Conservation (phyloP, 2,797 vertebrate species). For the Acrossocheilus wenchowensis region DNA sequence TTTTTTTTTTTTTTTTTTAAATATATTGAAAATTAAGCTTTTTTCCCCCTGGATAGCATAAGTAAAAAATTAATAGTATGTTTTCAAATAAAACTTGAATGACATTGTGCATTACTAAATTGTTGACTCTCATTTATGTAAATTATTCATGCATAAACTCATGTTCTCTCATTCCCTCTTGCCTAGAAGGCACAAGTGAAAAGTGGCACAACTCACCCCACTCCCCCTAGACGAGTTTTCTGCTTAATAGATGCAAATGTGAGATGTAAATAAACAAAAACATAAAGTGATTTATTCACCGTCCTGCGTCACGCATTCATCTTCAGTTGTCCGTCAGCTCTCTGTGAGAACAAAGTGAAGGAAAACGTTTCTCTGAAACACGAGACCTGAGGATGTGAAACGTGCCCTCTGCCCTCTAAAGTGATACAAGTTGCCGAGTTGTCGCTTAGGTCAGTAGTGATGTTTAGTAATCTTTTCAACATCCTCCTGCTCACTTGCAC, state of each 20-base stretch:
- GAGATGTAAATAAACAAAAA: neutral
- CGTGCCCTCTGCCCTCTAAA: conserved; percentile 66
- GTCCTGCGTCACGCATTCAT: conserved; percentile 55
- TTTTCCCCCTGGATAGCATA: neutral
- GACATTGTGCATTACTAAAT: neutral
- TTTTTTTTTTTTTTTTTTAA: neutral
- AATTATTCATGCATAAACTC: neutral
- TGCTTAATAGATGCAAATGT: neutral
- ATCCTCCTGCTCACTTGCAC: conserved; percentile 33
- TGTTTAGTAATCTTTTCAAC: conserved; percentile 61
- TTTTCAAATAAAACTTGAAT: neutral
- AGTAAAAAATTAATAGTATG: neutral
- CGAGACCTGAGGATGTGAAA: conserved; percentile 69
- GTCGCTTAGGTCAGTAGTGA: conserved; percentile 66
- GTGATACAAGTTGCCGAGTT: conserved; percentile 68
- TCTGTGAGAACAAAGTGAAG: conserved; percentile 67
- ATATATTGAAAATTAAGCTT: neutral
- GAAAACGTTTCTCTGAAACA: conserved; percentile 66
- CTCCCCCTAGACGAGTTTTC: neutral
- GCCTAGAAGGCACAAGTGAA: neutral
- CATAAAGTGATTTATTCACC: conserved; percentile 6
- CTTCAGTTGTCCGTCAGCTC: conserved; percentile 64
- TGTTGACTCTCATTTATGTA: neutral
- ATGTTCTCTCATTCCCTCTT: neutral
- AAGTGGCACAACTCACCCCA: neutral